Conservation (phyloP, 2,113 vertebrate species). For the Raja brachyura region DNA sequence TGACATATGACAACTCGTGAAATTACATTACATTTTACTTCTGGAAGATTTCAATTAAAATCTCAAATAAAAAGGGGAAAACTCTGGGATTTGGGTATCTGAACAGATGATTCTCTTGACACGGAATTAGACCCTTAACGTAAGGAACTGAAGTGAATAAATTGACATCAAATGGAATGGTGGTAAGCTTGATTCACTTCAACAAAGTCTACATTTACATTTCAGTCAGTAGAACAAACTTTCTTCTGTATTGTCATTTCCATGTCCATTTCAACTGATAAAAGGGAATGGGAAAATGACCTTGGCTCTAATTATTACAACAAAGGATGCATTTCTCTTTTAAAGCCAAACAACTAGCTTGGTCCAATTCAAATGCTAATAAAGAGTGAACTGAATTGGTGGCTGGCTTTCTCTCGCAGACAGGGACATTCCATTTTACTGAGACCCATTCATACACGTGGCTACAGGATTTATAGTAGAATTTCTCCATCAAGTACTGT, state of each 20-base stretch:
- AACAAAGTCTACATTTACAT: constrained; percentile 41
- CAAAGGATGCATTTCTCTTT: constrained; percentile 31
- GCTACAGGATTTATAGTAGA: neutral
- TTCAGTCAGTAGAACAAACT: constrained; percentile 42
- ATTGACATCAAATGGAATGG: constrained; percentile 18
- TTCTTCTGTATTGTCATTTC: constrained; percentile 41
- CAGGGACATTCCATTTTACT: neutral
- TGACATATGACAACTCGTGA: neutral
- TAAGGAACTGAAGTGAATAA: constrained; percentile 39
- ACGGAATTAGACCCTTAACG: constrained; percentile 33
- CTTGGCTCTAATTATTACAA: constrained; percentile 36
- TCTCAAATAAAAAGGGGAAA: neutral
- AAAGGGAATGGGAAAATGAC: constrained; percentile 30
- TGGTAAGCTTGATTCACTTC: constrained; percentile 37
- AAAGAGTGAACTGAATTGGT: constrained; percentile 26
- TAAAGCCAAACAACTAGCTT: constrained; percentile 30
- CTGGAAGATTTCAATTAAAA: neutral
- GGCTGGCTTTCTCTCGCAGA: constrained; percentile 36
- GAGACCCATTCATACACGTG: neutral
- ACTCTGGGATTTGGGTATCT: neutral
- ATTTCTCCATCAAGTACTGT: neutral
- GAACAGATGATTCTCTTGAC: neutral
- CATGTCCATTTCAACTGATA: constrained; percentile 40
- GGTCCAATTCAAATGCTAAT: constrained; percentile 31
- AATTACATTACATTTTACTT: neutral